Evolutionary conservation across 2,797 vertebrate genomes (phyloP), one percentile per base, ranked within the genome.

Genomic region (Meriones psammophilus): DNA sequence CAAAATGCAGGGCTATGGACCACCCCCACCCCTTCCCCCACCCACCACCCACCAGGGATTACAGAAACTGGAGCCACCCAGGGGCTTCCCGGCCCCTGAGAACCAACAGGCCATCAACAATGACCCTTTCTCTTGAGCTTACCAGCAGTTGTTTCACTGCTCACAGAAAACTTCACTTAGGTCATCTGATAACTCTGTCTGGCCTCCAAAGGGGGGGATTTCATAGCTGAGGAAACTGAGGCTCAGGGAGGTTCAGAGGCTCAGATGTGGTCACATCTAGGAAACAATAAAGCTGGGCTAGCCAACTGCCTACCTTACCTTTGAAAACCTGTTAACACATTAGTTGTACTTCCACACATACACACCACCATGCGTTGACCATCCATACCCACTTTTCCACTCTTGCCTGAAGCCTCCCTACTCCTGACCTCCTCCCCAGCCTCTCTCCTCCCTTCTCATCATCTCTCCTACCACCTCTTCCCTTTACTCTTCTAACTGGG

Each of bases 111-210:
- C 64, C 56, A 73, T 79, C 88, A 68, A 89, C 87, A 96, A 88
- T 66, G 94, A 39, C 76, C 84, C 92, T 94, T 95, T 96, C 96
- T 97, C 71, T 86, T 46, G 42, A 89, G 69, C 24, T 2, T 56
- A 87, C 91, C 54, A 91, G 85, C 78, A 91, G 77, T 58, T 87
- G 80, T 90, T 84, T 78, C 42, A 39, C 14, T 62, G 69, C 84
- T 88, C 83, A 94, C 64, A 46, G 36, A 89, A 42, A 68, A 85
- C 62, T 81, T 84, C 77, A 74, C 36, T 15, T 36, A 5, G 50
- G 76, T 54, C 93, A 74, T 74, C 76, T 12, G 54, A 36, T 36
- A 26, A 30, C 18, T 56, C 86, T 68, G 60, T 81, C 91, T 85
- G 78, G n/a, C 76, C 28, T 24, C 46, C 7, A 77, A 54, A n/a